Evolutionary conservation across 1,140 invertebrate species (phyloP).

Genomic region (Zaprionus inermis): DNA sequence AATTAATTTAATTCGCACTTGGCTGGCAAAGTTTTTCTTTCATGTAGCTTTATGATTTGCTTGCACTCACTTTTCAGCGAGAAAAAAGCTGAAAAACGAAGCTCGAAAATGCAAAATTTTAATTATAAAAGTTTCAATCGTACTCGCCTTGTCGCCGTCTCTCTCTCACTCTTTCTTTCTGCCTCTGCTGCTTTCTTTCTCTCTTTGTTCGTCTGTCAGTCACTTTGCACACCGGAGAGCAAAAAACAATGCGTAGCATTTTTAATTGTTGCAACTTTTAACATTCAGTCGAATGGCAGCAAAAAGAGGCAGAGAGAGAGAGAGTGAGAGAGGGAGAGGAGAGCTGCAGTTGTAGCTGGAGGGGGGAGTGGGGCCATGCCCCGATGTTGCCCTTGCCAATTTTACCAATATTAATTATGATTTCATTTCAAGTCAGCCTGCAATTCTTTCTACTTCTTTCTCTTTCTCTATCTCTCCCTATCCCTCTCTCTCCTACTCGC

Average conservation of each 20-base stretch:
- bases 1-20: conserved; percentile 82
- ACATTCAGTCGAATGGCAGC: conserved; percentile 12
- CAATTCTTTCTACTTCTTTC: conserved; percentile 32
- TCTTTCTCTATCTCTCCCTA: conserved; percentile 15
- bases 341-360: not conserved
- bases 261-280: conserved; percentile 59
- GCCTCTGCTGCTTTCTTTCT: not conserved
- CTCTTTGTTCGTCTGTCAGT: conserved; percentile 25
- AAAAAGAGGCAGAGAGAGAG: not conserved
- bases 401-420: conserved; percentile 81
- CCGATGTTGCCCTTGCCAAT: conserved; percentile 62
- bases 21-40: conserved; percentile 61
- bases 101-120: conserved; percentile 67
- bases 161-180: conserved; percentile 9
- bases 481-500: not conserved
- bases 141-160: conserved; percentile 63
- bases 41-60: conserved; percentile 75
- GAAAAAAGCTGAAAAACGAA: conserved; percentile 27
- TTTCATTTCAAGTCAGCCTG: conserved; percentile 60
- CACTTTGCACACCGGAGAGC: conserved; percentile 15
- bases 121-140: conserved; percentile 81
- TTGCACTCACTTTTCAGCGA: conserved; percentile 40
- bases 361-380: not conserved
- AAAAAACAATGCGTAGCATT: conserved; percentile 39
- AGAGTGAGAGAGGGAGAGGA: too few species aligned